phyloP scores from a whole-genome alignment of 2,113 vertebrate species.

The Circaetus gallicus region DNA sequence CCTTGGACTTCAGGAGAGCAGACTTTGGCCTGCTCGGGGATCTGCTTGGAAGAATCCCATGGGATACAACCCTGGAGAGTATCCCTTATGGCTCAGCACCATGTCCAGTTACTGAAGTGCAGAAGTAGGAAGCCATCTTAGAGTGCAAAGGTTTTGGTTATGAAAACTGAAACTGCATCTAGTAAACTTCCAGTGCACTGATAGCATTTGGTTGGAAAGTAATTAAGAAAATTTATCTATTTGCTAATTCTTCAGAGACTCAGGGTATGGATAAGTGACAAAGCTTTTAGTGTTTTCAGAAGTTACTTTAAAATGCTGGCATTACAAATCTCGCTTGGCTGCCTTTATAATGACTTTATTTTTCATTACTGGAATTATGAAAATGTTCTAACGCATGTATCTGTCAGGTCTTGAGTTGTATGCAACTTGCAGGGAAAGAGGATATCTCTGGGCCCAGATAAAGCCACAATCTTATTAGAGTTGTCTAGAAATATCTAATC shows the following conservation, averaged over 20 bases:
- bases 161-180: not conserved
- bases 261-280: not conserved
- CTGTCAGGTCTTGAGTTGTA: not conserved
- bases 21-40: not conserved
- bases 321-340: slow-evolving; percentile 5
- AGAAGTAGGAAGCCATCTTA: not conserved
- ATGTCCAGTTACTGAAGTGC: no score
- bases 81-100: not conserved
- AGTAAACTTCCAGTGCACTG: not conserved
- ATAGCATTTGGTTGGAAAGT: not conserved
- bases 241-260: not conserved
- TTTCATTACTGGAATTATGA: slow-evolving; percentile 26
- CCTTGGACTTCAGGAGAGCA: not conserved
- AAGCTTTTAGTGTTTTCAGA: not conserved
- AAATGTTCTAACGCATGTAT: not conserved
- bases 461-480: not conserved
- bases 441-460: not conserved
- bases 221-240: not conserved
- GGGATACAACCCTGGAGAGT: not conserved
- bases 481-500: slow-evolving; percentile 19
- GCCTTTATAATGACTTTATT: not conserved
- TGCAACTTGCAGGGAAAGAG: not conserved
- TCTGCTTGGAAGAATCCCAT: not conserved
- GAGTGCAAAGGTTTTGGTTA: not conserved
- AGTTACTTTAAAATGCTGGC: not conserved